phyloP scores from a whole-genome alignment of 2,113 vertebrate genomes.

The Osmerus mordax region DNA sequence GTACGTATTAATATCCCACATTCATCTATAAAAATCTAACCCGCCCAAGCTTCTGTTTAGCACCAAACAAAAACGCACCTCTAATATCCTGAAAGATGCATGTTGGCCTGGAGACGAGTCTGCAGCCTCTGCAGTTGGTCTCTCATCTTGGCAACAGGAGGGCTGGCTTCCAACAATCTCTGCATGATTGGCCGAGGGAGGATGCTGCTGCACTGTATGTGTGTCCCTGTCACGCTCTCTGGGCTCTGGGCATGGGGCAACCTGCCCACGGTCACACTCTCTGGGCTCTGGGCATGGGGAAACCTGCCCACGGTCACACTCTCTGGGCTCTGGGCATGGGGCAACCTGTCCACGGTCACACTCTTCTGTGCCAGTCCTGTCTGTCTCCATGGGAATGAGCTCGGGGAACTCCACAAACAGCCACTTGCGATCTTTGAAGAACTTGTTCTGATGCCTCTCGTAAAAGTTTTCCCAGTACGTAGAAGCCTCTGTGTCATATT shows the following conservation, averaged over 20 bases:
- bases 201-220: conserved; percentile 18
- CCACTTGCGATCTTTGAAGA: conserved; percentile 96
- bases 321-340: not conserved
- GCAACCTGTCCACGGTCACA: not conserved
- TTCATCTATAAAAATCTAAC: no score
- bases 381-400: conserved; percentile 68
- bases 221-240: not conserved
- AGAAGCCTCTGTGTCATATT: conserved; percentile 80
- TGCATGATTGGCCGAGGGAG: conserved; percentile 12
- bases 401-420: conserved; percentile 91
- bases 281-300: no score
- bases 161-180: conserved; percentile 1
- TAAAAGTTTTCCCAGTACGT: conserved; percentile 91
- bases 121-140: conserved; percentile 16
- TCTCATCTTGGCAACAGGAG: not conserved
- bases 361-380: conserved; percentile 5
- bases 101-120: conserved; percentile 77
- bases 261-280: not conserved
- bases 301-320: not conserved
- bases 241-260: no score
- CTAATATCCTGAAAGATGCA: conserved; percentile 83
- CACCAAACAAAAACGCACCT: conserved; percentile 65
- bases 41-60: no score
- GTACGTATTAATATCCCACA: no score
- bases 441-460: conserved; percentile 82